Evolutionary conservation across 2,888 invertebrate species (phyloP).

Genomic region (Idaea straminata): DNA sequence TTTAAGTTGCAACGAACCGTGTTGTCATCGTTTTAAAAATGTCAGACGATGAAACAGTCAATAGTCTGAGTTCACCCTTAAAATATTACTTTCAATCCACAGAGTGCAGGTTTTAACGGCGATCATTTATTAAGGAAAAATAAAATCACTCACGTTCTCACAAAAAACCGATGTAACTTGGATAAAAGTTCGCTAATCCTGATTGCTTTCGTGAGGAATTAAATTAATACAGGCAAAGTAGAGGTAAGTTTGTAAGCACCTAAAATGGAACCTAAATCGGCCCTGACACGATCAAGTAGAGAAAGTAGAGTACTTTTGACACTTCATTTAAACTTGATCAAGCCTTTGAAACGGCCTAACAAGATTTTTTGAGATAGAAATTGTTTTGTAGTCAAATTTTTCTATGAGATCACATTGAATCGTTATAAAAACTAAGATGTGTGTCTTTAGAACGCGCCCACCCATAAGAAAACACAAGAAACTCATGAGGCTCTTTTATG

Average conservation of each 20-base stretch:
- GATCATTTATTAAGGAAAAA: neutral
- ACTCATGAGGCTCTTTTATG: too few species aligned
- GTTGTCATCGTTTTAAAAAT: neutral
- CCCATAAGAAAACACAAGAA: too few species aligned
- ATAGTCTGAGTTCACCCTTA: neutral
- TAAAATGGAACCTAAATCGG: neutral
- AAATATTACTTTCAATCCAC: constrained; percentile 1
- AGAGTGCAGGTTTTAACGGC: neutral
- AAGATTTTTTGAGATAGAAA: too few species aligned
- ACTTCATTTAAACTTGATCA: too few species aligned
- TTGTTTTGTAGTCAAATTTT: too few species aligned
- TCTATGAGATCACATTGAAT: too few species aligned
- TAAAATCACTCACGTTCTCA: constrained; percentile 1
- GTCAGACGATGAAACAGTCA: neutral
- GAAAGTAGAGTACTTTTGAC: neutral
- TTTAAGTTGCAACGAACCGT: too few species aligned
- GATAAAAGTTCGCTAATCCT: constrained; percentile 1
- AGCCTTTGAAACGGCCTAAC: too few species aligned
- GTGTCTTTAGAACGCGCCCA: too few species aligned
- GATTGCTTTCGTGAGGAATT: constrained; percentile 1
- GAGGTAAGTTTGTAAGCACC: neutral
- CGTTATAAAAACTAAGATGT: too few species aligned
- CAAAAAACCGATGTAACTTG: neutral
- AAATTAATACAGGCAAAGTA: neutral
- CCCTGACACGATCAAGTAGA: neutral